A percentile compares a stretch with the other conserved stretches of the same genome.
Conservation (phyloP, 2,113 vertebrate species). For the Eulemur macaco region DNA sequence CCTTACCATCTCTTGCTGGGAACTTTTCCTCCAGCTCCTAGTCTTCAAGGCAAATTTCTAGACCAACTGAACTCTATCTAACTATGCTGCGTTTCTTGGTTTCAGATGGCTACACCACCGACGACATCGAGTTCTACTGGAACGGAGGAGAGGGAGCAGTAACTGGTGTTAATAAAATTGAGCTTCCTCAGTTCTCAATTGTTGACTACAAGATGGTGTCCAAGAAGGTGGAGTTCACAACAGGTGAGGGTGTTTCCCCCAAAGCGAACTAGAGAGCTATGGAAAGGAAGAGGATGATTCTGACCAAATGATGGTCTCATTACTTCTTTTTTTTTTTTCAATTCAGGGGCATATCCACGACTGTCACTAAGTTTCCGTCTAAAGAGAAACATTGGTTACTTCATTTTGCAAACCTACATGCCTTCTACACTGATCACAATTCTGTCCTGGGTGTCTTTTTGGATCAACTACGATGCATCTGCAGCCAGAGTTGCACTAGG, state of each 20-base stretch:
- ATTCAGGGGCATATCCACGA: slow-evolving; percentile 92
- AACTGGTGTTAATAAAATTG: slow-evolving; percentile 94
- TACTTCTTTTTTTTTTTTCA: slow-evolving; percentile 44
- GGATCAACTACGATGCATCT: slow-evolving; percentile 96
- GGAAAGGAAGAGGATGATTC: background rate
- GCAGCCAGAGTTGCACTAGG: slow-evolving; percentile 96
- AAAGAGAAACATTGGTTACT: slow-evolving; percentile 95
- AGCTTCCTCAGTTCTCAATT: slow-evolving; percentile 95
- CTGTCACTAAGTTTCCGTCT: slow-evolving; percentile 93
- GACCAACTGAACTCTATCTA: background rate
- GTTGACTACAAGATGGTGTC: slow-evolving; percentile 95
- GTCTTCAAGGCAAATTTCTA: slow-evolving; percentile 21
- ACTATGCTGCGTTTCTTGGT: slow-evolving; percentile 54
- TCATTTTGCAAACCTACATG: slow-evolving; percentile 95
- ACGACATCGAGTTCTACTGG: slow-evolving; percentile 98
- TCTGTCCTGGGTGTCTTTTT: slow-evolving; percentile 94
- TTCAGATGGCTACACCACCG: slow-evolving; percentile 96
- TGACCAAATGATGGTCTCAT: background rate
- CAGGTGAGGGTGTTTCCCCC: slow-evolving; percentile 85
- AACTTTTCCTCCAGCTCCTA: background rate
- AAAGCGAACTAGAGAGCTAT: background rate
- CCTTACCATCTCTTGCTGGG: background rate
- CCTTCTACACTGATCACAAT: slow-evolving; percentile 93
- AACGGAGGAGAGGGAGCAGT: slow-evolving; percentile 91
- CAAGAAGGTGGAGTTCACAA: slow-evolving; percentile 94